A percentile compares a stretch with the other conserved stretches of the same genome.
phyloP scores from a whole-genome alignment of 2,113 vertebrate species.

The Varanus komodoensis region DNA sequence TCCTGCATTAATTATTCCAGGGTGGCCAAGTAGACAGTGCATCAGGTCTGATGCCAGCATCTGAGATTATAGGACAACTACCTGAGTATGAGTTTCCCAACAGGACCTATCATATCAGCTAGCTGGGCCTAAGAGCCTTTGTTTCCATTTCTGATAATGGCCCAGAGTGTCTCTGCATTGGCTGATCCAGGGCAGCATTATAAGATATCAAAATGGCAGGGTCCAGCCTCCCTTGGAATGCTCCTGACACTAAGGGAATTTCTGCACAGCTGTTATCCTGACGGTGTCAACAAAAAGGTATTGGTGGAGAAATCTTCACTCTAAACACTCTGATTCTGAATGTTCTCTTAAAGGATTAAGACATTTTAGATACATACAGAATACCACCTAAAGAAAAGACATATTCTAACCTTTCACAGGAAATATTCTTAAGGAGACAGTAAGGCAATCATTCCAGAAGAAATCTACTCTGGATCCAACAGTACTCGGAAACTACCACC shows the following conservation, averaged over 20 bases:
- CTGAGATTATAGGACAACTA: no score
- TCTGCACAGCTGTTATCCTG: neutral
- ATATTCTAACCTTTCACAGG: no score
- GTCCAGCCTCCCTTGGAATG: neutral
- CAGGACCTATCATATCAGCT: no score
- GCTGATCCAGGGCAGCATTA: neutral
- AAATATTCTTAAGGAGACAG: no score
- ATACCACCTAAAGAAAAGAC: no score
- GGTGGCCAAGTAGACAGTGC: neutral
- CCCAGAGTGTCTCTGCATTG: no score
- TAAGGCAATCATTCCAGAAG: no score
- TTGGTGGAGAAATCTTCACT: neutral
- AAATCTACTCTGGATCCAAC: no score
- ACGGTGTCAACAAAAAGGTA: neutral
- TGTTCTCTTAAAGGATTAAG: neutral
- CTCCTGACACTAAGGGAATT: no score
- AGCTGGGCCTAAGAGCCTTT: neutral
- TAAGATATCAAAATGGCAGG: neutral
- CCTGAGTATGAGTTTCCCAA: no score
- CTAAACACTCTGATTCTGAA: neutral
- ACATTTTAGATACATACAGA: no score
- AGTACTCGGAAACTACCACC: no score
- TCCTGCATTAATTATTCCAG: neutral
- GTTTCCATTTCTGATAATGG: neutral
- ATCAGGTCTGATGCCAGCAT: neutral